Conservation (phyloP, 2,113 vertebrate species). For the Labeo catla region DNA sequence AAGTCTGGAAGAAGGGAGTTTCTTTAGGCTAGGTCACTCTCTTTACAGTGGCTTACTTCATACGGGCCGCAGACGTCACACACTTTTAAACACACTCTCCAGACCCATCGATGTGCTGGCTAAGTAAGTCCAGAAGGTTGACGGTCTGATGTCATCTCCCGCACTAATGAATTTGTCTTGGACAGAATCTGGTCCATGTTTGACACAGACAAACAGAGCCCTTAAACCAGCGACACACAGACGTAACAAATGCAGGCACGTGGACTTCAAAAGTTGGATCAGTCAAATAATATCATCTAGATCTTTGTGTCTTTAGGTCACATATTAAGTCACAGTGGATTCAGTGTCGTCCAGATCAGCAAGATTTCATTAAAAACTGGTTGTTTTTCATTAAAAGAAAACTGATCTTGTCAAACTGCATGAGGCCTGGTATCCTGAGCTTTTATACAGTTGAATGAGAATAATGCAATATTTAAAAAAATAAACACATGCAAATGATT, state of each 20-base stretch:
- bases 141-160: slow-evolving; percentile 71
- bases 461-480: slow-evolving; percentile 35
- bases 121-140: slow-evolving; percentile 66
- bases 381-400: slow-evolving; percentile 27
- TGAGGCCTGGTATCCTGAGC: slow-evolving; percentile 20
- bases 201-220: slow-evolving; percentile 55
- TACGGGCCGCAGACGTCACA: slow-evolving; percentile 58
- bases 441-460: slow-evolving; percentile 33
- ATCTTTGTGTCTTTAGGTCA: slow-evolving; percentile 44
- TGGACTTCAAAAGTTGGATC: slow-evolving; percentile 43
- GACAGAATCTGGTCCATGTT: slow-evolving; percentile 62
- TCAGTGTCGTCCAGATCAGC: neutral
- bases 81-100: slow-evolving; percentile 67
- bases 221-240: slow-evolving; percentile 27
- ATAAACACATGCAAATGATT: slow-evolving; percentile 38
- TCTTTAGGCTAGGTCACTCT: slow-evolving; percentile 64
- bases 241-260: slow-evolving; percentile 44
- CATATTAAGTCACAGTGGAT: neutral
- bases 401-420: neutral
- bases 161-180: slow-evolving; percentile 69
- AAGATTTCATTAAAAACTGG: slow-evolving; percentile 20
- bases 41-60: slow-evolving; percentile 48
- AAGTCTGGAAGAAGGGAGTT: slow-evolving; percentile 61
- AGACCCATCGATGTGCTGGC: slow-evolving; percentile 65
- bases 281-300: slow-evolving; percentile 23